Evolutionary conservation across 2,888 invertebrate species (phyloP).

Genomic region (Polydesmus complanatus): DNA sequence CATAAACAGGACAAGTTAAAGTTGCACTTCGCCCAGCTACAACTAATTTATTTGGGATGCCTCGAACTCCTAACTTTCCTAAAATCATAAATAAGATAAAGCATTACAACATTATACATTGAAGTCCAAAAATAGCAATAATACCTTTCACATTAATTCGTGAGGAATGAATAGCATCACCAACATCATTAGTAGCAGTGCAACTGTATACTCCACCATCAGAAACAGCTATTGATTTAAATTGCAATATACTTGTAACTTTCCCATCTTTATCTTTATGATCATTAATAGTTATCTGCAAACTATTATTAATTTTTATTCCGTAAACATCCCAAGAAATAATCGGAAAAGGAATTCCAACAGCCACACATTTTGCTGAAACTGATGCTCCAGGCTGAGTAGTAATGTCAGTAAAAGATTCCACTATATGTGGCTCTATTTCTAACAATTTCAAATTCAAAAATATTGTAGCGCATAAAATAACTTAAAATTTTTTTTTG

Average conservation of each 20-base stretch:
- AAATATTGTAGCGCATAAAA: neutral
- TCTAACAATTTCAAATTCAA: constrained; percentile 9
- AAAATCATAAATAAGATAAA: neutral
- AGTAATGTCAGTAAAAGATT: neutral
- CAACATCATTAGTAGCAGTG: constrained; percentile 21
- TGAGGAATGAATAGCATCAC: constrained; percentile 18
- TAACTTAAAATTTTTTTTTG: neutral
- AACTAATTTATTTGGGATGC: neutral
- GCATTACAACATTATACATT: neutral
- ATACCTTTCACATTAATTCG: constrained; percentile 22
- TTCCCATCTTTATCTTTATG: neutral
- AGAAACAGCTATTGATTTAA: constrained; percentile 1
- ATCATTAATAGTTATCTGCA: neutral
- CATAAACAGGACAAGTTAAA: constrained; percentile 11
- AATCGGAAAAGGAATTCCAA: constrained; percentile 8
- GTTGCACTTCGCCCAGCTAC: neutral
- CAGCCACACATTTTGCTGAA: neutral
- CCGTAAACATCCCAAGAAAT: constrained; percentile 12
- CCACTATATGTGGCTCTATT: constrained; percentile 8
- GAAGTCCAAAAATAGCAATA: neutral
- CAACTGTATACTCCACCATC: constrained; percentile 23
- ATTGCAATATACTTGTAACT: neutral
- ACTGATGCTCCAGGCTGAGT: constrained; percentile 2
- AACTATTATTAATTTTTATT: neutral
- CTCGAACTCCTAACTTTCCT: constrained; percentile 4